A percentile compares a stretch with the other conserved stretches of the same genome.
Conservation (phyloP, 2,888 invertebrate species). For the Octodonta nipae region DNA sequence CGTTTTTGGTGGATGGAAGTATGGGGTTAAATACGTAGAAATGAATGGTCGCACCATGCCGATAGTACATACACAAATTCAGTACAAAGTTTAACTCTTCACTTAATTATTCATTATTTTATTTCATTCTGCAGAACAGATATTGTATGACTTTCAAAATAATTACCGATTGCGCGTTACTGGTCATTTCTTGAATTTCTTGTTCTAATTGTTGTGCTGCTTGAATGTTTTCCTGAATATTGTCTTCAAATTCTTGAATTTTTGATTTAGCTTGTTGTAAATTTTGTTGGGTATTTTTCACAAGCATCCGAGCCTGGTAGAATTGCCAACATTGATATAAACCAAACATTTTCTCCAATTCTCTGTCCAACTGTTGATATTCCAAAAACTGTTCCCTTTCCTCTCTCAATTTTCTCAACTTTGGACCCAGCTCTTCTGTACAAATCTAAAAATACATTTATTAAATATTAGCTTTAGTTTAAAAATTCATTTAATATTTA, state of each 20-base stretch:
- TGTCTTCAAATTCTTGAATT: conserved; percentile 29
- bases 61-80: no score
- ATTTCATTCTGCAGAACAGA: no score
- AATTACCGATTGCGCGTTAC: conserved; percentile 52
- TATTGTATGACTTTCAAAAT: no score
- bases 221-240: conserved; percentile 40
- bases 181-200: conserved; percentile 49
- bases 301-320: conserved; percentile 31
- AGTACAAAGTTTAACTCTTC: no score
- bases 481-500: no score
- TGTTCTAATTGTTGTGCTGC: conserved; percentile 43
- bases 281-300: conserved; percentile 21
- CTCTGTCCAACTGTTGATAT: conserved; percentile 72
- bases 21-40: no score
- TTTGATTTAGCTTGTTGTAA: conserved; percentile 32
- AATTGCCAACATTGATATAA: conserved; percentile 63
- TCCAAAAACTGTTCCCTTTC: conserved; percentile 77
- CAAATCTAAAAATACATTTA: no score
- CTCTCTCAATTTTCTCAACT: conserved; percentile 67
- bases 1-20: no score
- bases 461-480: no score
- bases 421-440: conserved; percentile 86
- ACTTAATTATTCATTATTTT: no score
- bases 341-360: conserved; percentile 67
- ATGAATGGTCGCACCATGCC: no score